Conservation (phyloP, 2,797 vertebrate species). For the Synaphobranchus kaupii region DNA sequence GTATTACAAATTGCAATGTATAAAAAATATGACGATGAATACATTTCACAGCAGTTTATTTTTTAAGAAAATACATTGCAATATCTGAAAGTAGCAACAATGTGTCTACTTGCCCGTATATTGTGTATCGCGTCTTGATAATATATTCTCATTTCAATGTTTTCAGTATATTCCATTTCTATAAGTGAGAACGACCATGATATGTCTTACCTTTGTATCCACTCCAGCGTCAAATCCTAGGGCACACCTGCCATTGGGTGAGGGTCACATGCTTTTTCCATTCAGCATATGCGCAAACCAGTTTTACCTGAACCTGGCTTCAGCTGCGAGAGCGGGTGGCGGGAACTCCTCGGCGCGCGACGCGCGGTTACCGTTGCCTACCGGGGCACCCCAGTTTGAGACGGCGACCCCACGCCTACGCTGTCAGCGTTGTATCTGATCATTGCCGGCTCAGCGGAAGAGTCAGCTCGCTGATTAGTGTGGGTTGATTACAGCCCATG, state of each 20-base stretch:
- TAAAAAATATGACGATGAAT: background rate
- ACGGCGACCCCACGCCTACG: background rate
- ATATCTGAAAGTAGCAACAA: background rate
- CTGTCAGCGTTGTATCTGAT: background rate
- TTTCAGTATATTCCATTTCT: background rate
- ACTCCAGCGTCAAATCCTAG: background rate
- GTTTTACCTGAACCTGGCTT: constrained; percentile 23
- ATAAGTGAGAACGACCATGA: background rate
- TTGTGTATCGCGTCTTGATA: too few relatives aligned
- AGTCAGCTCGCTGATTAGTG: background rate
- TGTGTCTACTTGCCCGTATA: background rate
- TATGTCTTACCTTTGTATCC: background rate
- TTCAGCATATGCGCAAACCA: background rate
- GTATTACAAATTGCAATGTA: background rate
- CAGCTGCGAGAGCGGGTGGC: background rate
- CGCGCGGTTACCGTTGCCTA: background rate
- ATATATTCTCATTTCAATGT: background rate
- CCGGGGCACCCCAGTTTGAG: background rate
- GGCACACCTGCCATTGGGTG: background rate
- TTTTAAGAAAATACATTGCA: background rate
- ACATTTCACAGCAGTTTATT: background rate
- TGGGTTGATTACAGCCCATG: background rate
- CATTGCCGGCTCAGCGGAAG: background rate
- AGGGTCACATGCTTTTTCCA: background rate
- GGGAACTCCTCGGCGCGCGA: constrained; percentile 8